Evolutionary conservation across 2,888 invertebrate genomes (phyloP).

Genomic region (Phymatocera aterrima): DNA sequence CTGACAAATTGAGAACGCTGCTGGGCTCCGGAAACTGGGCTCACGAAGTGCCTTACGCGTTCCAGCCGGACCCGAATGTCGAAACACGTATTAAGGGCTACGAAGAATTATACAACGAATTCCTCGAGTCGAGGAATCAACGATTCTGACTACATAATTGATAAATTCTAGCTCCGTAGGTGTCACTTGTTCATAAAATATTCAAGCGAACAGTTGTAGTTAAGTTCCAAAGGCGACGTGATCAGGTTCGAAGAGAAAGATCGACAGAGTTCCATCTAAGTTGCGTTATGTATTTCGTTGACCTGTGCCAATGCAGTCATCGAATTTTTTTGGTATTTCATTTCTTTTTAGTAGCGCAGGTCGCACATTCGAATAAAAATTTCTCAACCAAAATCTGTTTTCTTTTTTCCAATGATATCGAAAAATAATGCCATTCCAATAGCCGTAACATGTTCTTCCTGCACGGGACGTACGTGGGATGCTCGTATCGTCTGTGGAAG

Average conservation of each 20-base stretch:
- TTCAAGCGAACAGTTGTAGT: neutral
- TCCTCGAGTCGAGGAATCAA: conserved; percentile 5
- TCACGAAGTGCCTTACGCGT: conserved; percentile 23
- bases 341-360: neutral
- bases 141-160: neutral
- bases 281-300: neutral
- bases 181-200: neutral
- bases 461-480: no score
- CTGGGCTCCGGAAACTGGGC: conserved; percentile 14
- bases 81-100: conserved; percentile 16
- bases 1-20: neutral
- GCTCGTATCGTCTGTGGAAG: no score
- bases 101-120: conserved; percentile 34
- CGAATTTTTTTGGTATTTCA: neutral
- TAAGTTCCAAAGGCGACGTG: neutral
- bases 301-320: neutral
- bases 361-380: neutral
- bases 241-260: neutral
- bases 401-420: no score
- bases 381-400: neutral
- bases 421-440: no score
- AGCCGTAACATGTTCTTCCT: no score
- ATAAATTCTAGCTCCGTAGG: neutral
- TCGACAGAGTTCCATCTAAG: neutral
- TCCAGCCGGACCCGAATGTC: conserved; percentile 12